Evolutionary conservation across 1,140 invertebrate genomes (phyloP), one percentile per base, ranked within the genome.

Genomic region (Maniola jurtina): DNA sequence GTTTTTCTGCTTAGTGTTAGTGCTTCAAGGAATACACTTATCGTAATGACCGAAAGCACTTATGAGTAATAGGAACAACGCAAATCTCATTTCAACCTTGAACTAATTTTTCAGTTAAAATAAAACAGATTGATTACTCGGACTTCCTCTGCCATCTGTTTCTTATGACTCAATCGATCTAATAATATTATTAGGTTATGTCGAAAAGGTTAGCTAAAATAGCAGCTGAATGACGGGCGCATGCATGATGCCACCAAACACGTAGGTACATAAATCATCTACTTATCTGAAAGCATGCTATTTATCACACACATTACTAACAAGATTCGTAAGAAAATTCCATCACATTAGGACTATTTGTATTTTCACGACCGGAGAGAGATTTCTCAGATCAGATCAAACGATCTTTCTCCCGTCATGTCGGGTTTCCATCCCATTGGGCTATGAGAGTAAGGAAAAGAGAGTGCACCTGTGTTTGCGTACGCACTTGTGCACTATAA

Each of bases 81-180:
- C 57, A 67, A 48, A 66, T 64, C 58, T 64, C 62, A 70, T 69
- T 63, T 14, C 63, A 75, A 70, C 83, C 83, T 86, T 86, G 83
- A 75, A 59, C 79, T 80, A 82, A 77, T 73, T 71, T 74, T 71
- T 72, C 68, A 56, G 63, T 56, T 70, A 63, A 73, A 57, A 75
- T 77, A 81, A 79, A 75, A 75, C 71, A 66, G 55, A 72, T 81
- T 79, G 64, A 81, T 83, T 73, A 64, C 65, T 25, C 61, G 59
- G 33, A 64, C 76, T 77, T 84, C 81, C 80, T 77, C 57, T 76
- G 60, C 67, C 73, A 78, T 76, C 64, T 79, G 76, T 75, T 71
- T 55, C 40, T 59, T 56, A 74, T 81, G 80, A 81, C 50, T 83
- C 75, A 81, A 75, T 75, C 62, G 56, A 70, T 73, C 59, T 67